Evolutionary conservation across 2,888 invertebrate species (phyloP).

Genomic region (Lasioglossum morio): DNA sequence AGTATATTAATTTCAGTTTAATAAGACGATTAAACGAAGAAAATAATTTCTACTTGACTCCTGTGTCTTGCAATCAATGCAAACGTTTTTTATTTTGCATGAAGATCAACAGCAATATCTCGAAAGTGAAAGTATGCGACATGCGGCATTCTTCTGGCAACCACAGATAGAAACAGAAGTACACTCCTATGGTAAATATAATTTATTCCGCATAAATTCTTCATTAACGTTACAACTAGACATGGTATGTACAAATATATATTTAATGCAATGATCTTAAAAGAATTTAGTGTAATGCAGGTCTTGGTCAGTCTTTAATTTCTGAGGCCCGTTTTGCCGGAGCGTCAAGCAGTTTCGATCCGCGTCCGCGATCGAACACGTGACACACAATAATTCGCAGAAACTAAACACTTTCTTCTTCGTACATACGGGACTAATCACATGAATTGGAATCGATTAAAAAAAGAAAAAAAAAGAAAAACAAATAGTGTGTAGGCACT

Average conservation of each 20-base stretch:
- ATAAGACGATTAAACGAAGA: too few relatives aligned
- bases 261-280: slow-evolving; percentile 81
- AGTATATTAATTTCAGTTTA: too few relatives aligned
- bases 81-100: too few relatives aligned
- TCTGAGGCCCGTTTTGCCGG: slow-evolving; percentile 77
- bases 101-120: too few relatives aligned
- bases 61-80: too few relatives aligned
- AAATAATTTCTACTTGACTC: too few relatives aligned
- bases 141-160: too few relatives aligned
- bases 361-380: slow-evolving; percentile 67
- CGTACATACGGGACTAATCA: slow-evolving; percentile 61
- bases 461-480: slow-evolving; percentile 19
- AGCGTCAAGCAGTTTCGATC: slow-evolving; percentile 76
- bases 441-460: slow-evolving; percentile 63
- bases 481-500: slow-evolving; percentile 64
- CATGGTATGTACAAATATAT: slow-evolving; percentile 82
- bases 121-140: too few relatives aligned
- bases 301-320: slow-evolving; percentile 84
- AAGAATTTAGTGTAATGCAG: slow-evolving; percentile 83
- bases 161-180: background rate
- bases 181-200: slow-evolving; percentile 79
- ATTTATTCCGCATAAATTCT: slow-evolving; percentile 82
- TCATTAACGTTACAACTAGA: slow-evolving; percentile 80
- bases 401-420: slow-evolving; percentile 55
- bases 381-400: slow-evolving; percentile 61